Conservation (phyloP, 2,113 vertebrate species). For the Poecile atricapillus region DNA sequence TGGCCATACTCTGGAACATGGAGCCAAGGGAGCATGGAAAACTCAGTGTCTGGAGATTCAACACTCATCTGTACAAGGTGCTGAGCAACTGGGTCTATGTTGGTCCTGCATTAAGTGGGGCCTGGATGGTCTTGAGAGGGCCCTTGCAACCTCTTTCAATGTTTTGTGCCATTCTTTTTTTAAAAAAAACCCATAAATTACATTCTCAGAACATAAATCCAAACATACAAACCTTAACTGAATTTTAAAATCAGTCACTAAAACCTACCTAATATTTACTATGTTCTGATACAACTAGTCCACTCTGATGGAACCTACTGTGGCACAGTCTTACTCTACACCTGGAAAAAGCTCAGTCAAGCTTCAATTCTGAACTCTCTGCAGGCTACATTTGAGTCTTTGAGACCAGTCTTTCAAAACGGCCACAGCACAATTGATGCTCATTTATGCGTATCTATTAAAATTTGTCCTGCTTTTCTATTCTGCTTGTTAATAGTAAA, state of each 20-base stretch:
- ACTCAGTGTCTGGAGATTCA: not conserved
- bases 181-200: not conserved
- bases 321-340: not conserved
- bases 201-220: not conserved
- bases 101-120: not conserved
- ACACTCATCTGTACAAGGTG: not conserved
- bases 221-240: not conserved
- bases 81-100: not conserved
- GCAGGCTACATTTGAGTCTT: not conserved
- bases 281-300: not conserved
- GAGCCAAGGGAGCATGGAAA: not conserved
- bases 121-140: not conserved
- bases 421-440: not conserved
- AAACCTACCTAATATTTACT: not conserved
- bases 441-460: not conserved
- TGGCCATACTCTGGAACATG: not conserved
- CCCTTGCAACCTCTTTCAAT: not conserved
- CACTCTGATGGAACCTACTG: not conserved
- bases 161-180: not conserved
- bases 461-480: not conserved
- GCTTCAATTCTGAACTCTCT: not conserved
- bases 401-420: not conserved
- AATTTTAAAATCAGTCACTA: not conserved
- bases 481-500: not conserved
- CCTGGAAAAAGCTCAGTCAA: not conserved